A percentile compares a stretch with the other conserved stretches of the same genome.
phyloP scores from a whole-genome alignment of 2,888 invertebrate genomes.

The Melolontha melolontha region DNA sequence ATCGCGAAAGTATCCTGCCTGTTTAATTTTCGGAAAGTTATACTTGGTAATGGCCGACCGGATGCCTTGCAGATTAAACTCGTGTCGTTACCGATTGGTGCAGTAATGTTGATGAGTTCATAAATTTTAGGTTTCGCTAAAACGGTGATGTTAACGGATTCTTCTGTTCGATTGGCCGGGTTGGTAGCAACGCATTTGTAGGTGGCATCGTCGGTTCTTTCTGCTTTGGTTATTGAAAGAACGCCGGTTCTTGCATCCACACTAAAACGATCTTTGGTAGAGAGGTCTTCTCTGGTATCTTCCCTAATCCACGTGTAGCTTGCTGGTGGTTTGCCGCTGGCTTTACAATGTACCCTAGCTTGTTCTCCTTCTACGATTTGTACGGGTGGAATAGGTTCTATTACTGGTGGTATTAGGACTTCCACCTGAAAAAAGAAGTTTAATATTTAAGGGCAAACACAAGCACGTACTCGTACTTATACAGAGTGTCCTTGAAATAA shows the following conservation, averaged over 20 bases:
- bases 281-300: conserved; percentile 78
- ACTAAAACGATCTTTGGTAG: conserved; percentile 74
- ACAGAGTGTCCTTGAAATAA: no score
- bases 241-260: conserved; percentile 80
- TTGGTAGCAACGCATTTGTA: conserved; percentile 87
- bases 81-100: conserved; percentile 72
- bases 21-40: conserved; percentile 84
- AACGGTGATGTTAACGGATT: conserved; percentile 76
- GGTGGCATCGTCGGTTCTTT: conserved; percentile 81
- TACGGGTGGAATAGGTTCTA: conserved; percentile 72
- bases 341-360: conserved; percentile 80
- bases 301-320: conserved; percentile 86
- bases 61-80: conserved; percentile 81
- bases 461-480: no score
- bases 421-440: conserved; percentile 60
- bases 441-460: no score
- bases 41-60: conserved; percentile 83
- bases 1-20: conserved; percentile 70
- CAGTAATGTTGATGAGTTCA: conserved; percentile 80
- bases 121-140: conserved; percentile 85
- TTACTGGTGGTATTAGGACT: conserved; percentile 81
- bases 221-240: conserved; percentile 79
- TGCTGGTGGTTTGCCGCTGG: conserved; percentile 87
- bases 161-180: conserved; percentile 79
- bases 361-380: conserved; percentile 86